Evolutionary conservation across 2,797 vertebrate genomes (phyloP).

Genomic region (Luscinia luscinia): DNA sequence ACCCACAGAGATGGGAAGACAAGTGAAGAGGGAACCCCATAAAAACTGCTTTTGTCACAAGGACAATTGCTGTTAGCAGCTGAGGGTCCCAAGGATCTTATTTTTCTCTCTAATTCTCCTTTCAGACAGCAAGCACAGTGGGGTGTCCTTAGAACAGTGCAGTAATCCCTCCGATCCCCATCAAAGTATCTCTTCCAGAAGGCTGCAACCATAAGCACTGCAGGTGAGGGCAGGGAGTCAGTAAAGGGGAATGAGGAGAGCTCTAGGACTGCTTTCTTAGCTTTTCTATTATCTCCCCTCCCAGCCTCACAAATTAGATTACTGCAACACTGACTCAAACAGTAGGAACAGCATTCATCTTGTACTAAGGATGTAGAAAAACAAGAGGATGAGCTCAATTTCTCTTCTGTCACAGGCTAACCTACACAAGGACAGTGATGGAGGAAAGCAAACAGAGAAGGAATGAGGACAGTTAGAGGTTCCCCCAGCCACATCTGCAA

Average conservation of each 20-base stretch:
- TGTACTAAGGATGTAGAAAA: background rate
- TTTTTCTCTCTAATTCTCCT: background rate
- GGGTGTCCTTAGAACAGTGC: background rate
- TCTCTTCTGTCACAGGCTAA: background rate
- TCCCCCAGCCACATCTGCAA: background rate
- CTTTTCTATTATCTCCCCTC: background rate
- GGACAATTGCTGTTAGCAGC: background rate
- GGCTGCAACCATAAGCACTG: background rate
- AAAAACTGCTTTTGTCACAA: background rate
- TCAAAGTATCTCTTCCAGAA: background rate
- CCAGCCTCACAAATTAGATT: background rate
- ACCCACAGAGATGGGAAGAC: background rate
- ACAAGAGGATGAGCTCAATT: background rate
- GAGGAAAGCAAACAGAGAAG: background rate
- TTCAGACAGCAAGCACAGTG: background rate
- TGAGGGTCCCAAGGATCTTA: background rate
- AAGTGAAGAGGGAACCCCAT: background rate
- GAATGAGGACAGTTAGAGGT: background rate
- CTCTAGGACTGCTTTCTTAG: background rate
- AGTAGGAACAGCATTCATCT: background rate
- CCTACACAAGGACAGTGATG: background rate
- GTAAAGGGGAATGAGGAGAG: background rate
- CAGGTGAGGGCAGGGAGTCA: background rate
- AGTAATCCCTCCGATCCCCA: background rate
- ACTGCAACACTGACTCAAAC: background rate